These are phyloP conservation scores for Cotesia vestalis DNA, from an alignment of 1,140 invertebrate genomes.

Conservation along the genomic window DNA sequence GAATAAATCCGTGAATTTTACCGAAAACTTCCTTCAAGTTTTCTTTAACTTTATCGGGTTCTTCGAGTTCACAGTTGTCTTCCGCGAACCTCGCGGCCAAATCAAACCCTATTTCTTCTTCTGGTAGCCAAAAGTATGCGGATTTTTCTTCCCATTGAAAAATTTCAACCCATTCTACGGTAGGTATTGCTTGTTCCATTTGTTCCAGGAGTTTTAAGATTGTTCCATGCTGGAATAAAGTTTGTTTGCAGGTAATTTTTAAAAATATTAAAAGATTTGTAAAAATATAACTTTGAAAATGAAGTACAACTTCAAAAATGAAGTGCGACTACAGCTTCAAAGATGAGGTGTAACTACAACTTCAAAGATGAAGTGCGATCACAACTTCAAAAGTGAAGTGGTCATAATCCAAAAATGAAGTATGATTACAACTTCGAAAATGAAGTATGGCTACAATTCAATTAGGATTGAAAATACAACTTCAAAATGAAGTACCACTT, in stretches of 20 bases:
- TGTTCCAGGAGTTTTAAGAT: constrained; percentile 55
- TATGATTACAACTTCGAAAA: background rate
- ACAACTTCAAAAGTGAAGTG: background rate
- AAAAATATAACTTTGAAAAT: background rate
- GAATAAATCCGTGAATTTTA: constrained; percentile 54
- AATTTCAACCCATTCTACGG: constrained; percentile 56
- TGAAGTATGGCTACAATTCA: too few relatives aligned
- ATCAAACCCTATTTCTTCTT: constrained; percentile 56
- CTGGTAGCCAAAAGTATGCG: constrained; percentile 54
- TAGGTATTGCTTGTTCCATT: constrained; percentile 61
- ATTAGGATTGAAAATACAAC: background rate
- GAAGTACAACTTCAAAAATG: background rate
- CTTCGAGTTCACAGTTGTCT: constrained; percentile 46
- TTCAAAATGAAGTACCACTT: background rate
- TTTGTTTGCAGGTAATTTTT: background rate
- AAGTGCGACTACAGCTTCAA: too few relatives aligned
- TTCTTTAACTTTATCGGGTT: constrained; percentile 42
- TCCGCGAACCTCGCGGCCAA: constrained; percentile 54
- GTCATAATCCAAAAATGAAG: too few relatives aligned
- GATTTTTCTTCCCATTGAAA: constrained; percentile 54
- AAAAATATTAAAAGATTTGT: background rate
- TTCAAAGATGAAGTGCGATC: background rate
- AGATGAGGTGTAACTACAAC: background rate
- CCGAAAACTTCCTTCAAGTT: constrained; percentile 57
- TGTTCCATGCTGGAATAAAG: constrained; percentile 47